Evolutionary conservation across 2,113 vertebrate genomes (phyloP), one percentile per base, ranked within the genome.

Genomic region (Perca fluviatilis): DNA sequence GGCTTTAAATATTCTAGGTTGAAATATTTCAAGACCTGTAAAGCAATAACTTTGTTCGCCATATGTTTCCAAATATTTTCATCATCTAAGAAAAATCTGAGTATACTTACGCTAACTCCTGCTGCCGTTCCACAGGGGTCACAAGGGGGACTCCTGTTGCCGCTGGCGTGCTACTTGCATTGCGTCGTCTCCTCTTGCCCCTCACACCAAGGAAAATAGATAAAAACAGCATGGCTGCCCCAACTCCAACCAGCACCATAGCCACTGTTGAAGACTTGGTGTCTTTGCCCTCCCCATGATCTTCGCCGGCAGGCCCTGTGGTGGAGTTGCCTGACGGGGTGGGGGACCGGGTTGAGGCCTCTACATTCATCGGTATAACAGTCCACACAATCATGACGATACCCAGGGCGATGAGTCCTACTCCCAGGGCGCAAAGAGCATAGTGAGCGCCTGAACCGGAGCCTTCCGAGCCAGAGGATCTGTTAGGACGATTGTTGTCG

Each of bases 331-430:
- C 93, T 0, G 90, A 14, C 0, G 11, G 0, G 12, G 33, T 21
- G 18, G 62, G 0, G 23, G 74, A 6, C n/a, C 1, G 5, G 5
- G 13, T 27, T 0, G 84, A 15, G 3, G 3, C 0, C 65, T 86
- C 60, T 7, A 9, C 49, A 1, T 13, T 7, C 80, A 93, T 86
- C 0, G 98, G 98, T 7, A 99, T 96, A 19, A 99, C 92, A 78
- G 96, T 98, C 98, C 98, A 99, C 67, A 99, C 96, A 0, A 98
- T 98, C 98, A 99, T 99, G 85, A 99, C 96, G 58, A 99, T 91
- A 16, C 98, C 98, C 0, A 99, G 96, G 9, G 97, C 96, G 0
- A 99, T 94, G 93, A 99, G 96, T 0, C 98, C 98, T 69, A 98
- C 93, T 63, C 97, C 98, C 8, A 99, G 96, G 9, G 98, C 97